Percentiles rank a stretch among this genome's conserved stretches.
These are phyloP conservation scores for Hypena proboscidalis DNA, from an alignment of 2,888 invertebrate species.

Conservation along the genomic window DNA sequence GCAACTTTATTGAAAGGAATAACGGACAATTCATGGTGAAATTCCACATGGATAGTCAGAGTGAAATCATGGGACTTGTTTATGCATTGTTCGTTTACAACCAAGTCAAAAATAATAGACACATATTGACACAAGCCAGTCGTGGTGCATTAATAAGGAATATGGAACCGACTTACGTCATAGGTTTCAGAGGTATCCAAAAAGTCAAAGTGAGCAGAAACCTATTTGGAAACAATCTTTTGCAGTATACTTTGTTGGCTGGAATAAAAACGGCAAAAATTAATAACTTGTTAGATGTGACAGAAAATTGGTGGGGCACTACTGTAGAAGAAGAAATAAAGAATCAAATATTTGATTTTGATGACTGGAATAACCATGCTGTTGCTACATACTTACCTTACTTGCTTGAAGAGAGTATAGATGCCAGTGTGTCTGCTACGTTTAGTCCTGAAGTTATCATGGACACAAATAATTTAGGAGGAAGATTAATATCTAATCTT, in stretches of 20 bases:
- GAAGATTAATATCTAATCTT: conserved; percentile 89
- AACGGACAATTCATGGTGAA: conserved; percentile 93
- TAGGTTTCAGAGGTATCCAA: conserved; percentile 97
- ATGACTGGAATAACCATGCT: conserved; percentile 99
- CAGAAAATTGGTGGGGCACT: conserved; percentile 99
- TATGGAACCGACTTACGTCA: conserved; percentile 90
- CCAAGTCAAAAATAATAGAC: conserved; percentile 89
- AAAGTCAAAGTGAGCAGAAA: conserved; percentile 96
- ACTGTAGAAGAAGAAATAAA: conserved; percentile 90
- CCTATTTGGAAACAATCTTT: conserved; percentile 92
- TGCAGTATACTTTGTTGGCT: conserved; percentile 96
- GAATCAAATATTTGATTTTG: conserved; percentile 97
- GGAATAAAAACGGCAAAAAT: conserved; percentile 95
- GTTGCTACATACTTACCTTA: conserved; percentile 96
- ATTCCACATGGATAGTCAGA: conserved; percentile 95
- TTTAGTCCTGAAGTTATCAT: conserved; percentile 84
- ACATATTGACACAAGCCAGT: conserved; percentile 60
- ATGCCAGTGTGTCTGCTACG: conserved; percentile 90
- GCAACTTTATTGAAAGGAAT: conserved; percentile 92
- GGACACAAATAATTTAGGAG: conserved; percentile 90
- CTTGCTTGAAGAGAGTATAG: conserved; percentile 90
- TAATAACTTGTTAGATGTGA: conserved; percentile 94
- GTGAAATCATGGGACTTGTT: conserved; percentile 95
- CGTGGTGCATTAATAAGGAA: conserved; percentile 67
- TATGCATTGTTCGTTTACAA: conserved; percentile 92